Evolutionary conservation across 2,797 vertebrate species (phyloP), one percentile per base, ranked within the genome.

Genomic region (Chiropotes sagulatus): DNA sequence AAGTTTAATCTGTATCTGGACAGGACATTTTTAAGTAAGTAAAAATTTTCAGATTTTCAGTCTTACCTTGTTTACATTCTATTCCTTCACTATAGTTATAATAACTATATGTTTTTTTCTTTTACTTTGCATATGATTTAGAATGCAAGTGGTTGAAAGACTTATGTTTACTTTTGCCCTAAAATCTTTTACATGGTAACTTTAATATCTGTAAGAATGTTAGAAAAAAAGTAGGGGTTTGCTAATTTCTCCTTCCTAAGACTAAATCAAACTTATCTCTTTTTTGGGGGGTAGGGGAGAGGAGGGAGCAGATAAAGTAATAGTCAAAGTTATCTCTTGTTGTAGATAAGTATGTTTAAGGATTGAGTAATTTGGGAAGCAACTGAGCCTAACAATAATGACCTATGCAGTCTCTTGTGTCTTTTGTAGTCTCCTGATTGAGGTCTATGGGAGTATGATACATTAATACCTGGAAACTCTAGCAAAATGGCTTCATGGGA

Each of bases 81-180:
- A 26, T 33, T 92, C 26, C n/a, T 80, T 57, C 14, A 44, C 94
- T 46, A 30, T 57, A 67, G 8, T 86, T 78, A 30, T 39, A 91
- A 92, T 70, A 76, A 73, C 13, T 57, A 75, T 41, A 72, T 52
- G 2, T 54, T 75, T 80, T 20, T n/a, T 73, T 73, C 24, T 19
- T 80, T 70, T 75, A 33, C 2, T 90, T 58, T 96, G 57, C 15
- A 20, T 81, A 48, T 89, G 52, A 67, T 12, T 97, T 75, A 93
- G 54, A 88, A n/a, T 88, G 36, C 39, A 24, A 83, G 24, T n/a
- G 83, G 54, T 94, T 96, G 81, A 97, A 97, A 52, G 14, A 48
- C 72, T 92, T 52, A 7, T 54, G 0, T 88, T 96, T 83, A 78
- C 22, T 96, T 92, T 91, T 90, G 15, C 87, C 50, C 82, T 4